Base-by-base conservation (phyloP, 2,888 invertebrate genomes). In the Chrysopilus asiliformis region DNA sequence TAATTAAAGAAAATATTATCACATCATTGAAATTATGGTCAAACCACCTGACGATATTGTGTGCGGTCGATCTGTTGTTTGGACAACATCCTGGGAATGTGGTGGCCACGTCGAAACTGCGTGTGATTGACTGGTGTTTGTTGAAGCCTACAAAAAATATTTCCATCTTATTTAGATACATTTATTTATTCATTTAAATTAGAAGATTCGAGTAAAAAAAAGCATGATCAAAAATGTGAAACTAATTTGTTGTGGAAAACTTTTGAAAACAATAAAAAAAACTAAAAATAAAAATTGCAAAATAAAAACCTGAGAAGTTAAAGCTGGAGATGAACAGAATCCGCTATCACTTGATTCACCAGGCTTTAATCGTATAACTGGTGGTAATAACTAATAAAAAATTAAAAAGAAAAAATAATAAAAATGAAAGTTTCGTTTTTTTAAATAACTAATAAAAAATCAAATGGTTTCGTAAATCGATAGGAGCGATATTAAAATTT, bases 41-140 rank as follows among this genome's bases (percentile, higher is more conserved):
- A 22, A 33, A 38, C 47, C 55, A 74, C 81, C 80, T 45, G 89
- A 80, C 4, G 91, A 91, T 53, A 93, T 93, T 30, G 93, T 93
- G 56, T 93, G 93, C 2, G 91, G 91, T 43, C 91, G 70, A 46
- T 86, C 86, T 39, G 75, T 77, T 62, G 85, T 76, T 46, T 58
- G 56, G 36, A 55, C 58, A 41, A 49, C 56, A 46, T 64, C 64
- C 51, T 62, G 63, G 49, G 60, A 58, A 57, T 63, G 64, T 53
- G 64, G 61, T 46, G 64, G 64, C 64, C 64, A 64, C 39, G 64
- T 64, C 34, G 64, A 60, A 6, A 63, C 58, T 36, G 60, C 63
- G 34, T 61, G 63, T 17, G 60, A 57, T 47, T 60, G 65, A 47
- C 56, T 60, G 40, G 60, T 60, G 31, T 56, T 55, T 46, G 56